A percentile compares a stretch with the other conserved stretches of the same genome.
These are phyloP conservation scores for Danio choprae DNA, from an alignment of 2,797 vertebrate species.

Conservation along the genomic window DNA sequence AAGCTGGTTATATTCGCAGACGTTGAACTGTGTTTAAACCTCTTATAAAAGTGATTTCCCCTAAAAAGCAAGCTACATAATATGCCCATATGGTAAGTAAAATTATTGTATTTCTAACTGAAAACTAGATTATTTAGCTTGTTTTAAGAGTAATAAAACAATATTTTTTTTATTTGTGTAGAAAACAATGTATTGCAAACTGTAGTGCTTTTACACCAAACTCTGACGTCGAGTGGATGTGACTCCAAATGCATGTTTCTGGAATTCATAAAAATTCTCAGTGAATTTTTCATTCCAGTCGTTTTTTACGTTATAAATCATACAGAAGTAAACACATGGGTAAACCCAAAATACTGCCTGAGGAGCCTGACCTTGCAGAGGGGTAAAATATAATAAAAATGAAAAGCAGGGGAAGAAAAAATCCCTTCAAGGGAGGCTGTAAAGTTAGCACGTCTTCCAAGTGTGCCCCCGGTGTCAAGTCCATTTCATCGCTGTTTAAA, in stretches of 20 bases:
- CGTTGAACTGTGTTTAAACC: too few species aligned
- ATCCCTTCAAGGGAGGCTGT: constrained; percentile 60
- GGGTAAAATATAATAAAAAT: not conserved
- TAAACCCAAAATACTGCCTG: constrained; percentile 52
- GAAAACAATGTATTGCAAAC: too few species aligned
- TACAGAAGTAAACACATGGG: constrained; percentile 41
- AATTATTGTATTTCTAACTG: too few species aligned
- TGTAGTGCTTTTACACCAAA: not conserved
- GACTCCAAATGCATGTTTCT: not conserved
- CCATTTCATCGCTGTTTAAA: constrained; percentile 67
- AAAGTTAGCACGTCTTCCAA: constrained; percentile 67
- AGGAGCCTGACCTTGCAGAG: constrained; percentile 65
- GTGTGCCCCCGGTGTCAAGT: constrained; percentile 66
- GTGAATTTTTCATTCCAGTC: constrained; percentile 15
- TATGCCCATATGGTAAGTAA: too few species aligned
- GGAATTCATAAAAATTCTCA: constrained; percentile 43
- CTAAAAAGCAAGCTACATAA: too few species aligned
- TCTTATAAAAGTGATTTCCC: too few species aligned
- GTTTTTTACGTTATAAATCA: constrained; percentile 42
- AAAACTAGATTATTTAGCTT: too few species aligned
- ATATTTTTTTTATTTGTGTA: too few species aligned
- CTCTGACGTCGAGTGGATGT: not conserved
- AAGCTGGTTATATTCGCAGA: too few species aligned
- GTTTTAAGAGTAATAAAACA: too few species aligned
- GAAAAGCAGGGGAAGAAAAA: not conserved